phyloP scores from a whole-genome alignment of 2,113 vertebrate species.

The Eubucco bourcierii region DNA sequence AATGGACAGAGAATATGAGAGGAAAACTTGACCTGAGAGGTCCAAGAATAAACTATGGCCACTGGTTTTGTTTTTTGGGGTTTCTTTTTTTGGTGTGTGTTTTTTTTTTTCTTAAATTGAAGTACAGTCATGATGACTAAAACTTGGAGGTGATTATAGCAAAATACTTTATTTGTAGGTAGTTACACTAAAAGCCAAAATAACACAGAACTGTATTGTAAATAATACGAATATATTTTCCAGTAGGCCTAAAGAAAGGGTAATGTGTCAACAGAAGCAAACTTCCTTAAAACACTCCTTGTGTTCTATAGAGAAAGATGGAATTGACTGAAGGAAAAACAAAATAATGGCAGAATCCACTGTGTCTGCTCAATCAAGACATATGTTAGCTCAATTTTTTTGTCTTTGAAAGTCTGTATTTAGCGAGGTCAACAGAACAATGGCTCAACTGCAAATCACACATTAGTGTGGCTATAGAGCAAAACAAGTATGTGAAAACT shows the following conservation, averaged over 20 bases:
- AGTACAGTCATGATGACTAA: background rate
- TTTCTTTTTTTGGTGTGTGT: no score
- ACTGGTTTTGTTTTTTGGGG: background rate
- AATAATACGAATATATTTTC: background rate
- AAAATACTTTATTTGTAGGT: background rate
- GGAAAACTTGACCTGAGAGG: background rate
- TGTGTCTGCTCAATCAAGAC: background rate
- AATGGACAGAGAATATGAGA: background rate
- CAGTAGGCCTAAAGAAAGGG: background rate
- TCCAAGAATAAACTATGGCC: background rate
- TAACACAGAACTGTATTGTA: background rate
- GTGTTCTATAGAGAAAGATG: background rate
- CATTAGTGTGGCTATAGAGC: background rate
- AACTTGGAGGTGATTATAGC: background rate
- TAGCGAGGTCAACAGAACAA: constrained; percentile 16
- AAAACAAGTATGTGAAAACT: background rate
- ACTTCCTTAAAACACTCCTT: background rate
- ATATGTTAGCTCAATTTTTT: background rate
- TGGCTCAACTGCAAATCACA: constrained; percentile 27
- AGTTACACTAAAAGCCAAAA: background rate
- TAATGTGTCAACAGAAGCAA: background rate
- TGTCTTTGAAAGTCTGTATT: constrained; percentile 1
- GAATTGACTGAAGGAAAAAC: background rate
- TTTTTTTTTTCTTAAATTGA: background rate
- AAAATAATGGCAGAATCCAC: background rate